Evolutionary conservation across 1,140 invertebrate species (phyloP).

Genomic region (Drosophila tsacasi): DNA sequence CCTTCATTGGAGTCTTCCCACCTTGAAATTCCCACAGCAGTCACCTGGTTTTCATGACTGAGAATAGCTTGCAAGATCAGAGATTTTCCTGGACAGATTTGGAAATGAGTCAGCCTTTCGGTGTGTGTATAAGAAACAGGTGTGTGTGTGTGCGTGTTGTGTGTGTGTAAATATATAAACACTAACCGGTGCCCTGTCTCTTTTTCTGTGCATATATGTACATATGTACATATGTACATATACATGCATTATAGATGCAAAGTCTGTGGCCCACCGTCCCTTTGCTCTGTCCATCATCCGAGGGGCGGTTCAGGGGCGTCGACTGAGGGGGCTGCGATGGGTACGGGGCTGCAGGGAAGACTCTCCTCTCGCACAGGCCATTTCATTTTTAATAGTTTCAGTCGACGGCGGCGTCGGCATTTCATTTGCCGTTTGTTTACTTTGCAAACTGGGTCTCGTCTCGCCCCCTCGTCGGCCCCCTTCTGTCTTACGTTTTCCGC

Average conservation of each 20-base stretch:
- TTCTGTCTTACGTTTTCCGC: conserved; percentile 30
- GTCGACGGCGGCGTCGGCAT: conserved; percentile 67
- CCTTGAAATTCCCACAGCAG: no score
- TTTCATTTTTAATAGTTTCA: conserved; percentile 82
- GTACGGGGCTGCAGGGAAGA: conserved; percentile 1
- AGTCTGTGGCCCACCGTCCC: conserved; percentile 29
- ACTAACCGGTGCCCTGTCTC: conserved; percentile 8
- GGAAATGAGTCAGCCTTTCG: neutral
- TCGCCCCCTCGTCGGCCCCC: neutral
- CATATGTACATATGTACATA: conserved; percentile 11
- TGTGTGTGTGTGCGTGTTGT: neutral
- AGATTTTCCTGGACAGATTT: neutral
- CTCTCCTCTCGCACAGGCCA: conserved; percentile 42
- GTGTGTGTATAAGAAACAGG: neutral
- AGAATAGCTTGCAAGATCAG: conserved; percentile 1
- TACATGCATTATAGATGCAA: conserved; percentile 44
- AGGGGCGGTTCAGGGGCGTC: conserved; percentile 4
- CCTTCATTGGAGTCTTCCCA: no score
- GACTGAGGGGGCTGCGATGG: neutral
- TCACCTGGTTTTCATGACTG: neutral
- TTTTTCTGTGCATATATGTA: conserved; percentile 4
- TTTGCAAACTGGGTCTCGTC: conserved; percentile 72
- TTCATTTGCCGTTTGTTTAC: conserved; percentile 81
- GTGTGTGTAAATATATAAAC: conserved; percentile 14
- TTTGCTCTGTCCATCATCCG: conserved; percentile 20